Base-by-base conservation (phyloP, 2,888 invertebrate species). In the Tribolium freemani region DNA sequence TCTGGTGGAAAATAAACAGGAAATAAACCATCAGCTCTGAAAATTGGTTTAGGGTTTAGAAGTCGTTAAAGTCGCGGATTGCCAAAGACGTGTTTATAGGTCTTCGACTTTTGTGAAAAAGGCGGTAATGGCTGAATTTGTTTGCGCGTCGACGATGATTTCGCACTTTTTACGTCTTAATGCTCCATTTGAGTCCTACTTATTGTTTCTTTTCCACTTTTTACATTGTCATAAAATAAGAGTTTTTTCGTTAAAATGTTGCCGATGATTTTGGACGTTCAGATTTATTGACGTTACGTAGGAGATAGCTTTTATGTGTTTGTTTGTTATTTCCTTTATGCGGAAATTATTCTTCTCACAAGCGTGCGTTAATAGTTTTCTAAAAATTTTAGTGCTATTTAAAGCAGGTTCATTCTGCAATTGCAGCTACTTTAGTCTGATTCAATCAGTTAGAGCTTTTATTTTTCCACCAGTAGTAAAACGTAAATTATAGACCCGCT, bases 21-120 rank as follows among this genome's bases (percentile, higher is more conserved):
- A 72, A 74, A 74, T 63, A 71, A 63, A 58, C 71, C 68, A 74
- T 74, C 66, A 72, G 58, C 48, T 66, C 53, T 26, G 64, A 48
- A 68, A 73, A 73, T 73, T 71, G 56, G 54, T 69, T 72, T 74
- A 66, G 71, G 69, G 67, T 66, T 74, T 69, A 61, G 60, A 69
- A 74, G 69, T 74, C 69, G 74, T 74, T 72, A 72, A 74, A 74
- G 51, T 69, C 69, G 60, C 66, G 72, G 69, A 74, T 72, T 69
- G 64, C 66, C 60, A 61, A 63, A 69, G 74, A 74, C 74, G 71
- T 74, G 71, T 74, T 74, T 74, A 74, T 74, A 60, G 74, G 69
- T 74, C 54, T 50, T 38, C 45, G 69, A 63, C 58, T 72, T 69
- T 68, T 54, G 30, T 58, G 61, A 48, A 67, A 68, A 67, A 71